Evolutionary conservation across 2,113 vertebrate species (phyloP).

Genomic region (Brachyistius frenatus): DNA sequence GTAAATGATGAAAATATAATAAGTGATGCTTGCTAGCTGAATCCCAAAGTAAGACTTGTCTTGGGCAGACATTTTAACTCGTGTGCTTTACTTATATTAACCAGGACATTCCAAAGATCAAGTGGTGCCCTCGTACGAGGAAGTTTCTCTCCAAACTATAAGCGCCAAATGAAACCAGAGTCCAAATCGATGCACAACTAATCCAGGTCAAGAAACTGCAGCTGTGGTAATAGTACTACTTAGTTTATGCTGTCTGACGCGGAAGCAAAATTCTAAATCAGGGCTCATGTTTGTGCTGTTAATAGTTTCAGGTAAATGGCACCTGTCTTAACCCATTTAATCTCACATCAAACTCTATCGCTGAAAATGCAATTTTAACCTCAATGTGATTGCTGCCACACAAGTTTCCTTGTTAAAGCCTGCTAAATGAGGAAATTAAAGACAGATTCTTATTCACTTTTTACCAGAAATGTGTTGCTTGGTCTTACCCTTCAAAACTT

Average conservation of each 20-base stretch:
- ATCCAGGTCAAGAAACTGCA: not conserved
- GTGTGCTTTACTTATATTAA: conserved; percentile 2
- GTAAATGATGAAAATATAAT: no score
- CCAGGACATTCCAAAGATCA: conserved; percentile 12
- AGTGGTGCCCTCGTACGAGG: not conserved
- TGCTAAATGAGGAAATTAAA: not conserved
- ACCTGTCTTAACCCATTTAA: not conserved
- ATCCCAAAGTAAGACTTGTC: no score
- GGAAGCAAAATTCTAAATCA: not conserved
- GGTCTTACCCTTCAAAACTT: no score
- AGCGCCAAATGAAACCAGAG: conserved; percentile 22
- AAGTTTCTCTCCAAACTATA: conserved; percentile 11
- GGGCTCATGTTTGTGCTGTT: no score
- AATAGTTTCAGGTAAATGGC: no score
- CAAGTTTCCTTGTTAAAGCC: not conserved
- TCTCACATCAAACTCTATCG: no score
- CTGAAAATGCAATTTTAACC: no score
- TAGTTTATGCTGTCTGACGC: not conserved
- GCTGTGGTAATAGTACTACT: no score
- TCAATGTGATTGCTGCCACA: not conserved
- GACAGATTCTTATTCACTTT: no score
- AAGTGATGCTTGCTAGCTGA: no score
- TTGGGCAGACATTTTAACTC: not conserved
- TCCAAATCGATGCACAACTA: conserved; percentile 8
- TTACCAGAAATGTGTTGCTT: no score